Conservation (phyloP, 1,140 invertebrate species). For the Ridgeia piscesae region DNA sequence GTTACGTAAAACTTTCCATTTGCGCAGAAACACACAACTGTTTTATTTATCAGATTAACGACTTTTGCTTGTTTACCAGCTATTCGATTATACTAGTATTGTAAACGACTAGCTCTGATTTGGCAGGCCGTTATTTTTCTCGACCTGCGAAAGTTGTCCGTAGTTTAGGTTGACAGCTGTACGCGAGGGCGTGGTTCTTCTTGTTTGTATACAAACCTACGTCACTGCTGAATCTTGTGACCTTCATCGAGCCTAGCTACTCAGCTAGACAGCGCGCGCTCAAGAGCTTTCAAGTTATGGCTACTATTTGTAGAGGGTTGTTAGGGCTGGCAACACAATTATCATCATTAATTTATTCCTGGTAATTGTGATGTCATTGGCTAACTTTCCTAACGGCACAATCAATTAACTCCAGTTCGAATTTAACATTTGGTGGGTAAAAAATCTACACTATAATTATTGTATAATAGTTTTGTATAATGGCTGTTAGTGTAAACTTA, state of each 20-base stretch:
- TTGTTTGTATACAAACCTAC: conserved; percentile 6
- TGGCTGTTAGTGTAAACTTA: no score
- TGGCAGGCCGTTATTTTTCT: background rate
- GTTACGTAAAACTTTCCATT: background rate
- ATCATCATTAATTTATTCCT: background rate
- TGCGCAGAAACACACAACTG: background rate
- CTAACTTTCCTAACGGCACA: background rate
- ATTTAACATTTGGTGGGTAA: background rate
- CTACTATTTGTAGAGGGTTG: background rate
- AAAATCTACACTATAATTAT: no score
- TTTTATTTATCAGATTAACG: background rate
- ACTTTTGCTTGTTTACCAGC: background rate
- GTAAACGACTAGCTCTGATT: background rate
- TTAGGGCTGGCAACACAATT: background rate
- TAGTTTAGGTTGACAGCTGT: background rate
- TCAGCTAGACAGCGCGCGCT: background rate
- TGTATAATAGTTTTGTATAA: no score
- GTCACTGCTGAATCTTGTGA: background rate
- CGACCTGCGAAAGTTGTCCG: background rate
- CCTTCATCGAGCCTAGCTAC: background rate
- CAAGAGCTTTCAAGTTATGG: background rate
- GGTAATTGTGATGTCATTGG: background rate
- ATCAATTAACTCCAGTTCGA: background rate
- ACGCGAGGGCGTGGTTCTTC: background rate
- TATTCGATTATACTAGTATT: background rate